Evolutionary conservation across 1,140 invertebrate species (phyloP).

Genomic region (Lasioglossum baleicum): DNA sequence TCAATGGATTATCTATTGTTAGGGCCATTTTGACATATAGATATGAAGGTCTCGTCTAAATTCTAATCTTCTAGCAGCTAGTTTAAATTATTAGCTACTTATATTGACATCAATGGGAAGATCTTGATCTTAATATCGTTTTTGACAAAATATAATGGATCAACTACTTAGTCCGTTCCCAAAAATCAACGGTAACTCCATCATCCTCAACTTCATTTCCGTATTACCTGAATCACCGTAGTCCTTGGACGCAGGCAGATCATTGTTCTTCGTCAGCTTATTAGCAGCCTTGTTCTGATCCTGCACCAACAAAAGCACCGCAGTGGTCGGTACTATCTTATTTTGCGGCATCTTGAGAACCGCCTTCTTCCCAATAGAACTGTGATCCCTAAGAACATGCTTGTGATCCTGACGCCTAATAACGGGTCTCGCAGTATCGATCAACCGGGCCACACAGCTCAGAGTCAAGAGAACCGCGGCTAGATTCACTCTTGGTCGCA

Average conservation of each 20-base stretch:
- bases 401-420: slow-evolving; percentile 14
- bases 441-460: slow-evolving; percentile 49
- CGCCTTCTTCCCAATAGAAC: neutral
- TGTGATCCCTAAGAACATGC: neutral
- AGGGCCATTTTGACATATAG: too few relatives aligned
- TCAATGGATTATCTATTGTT: too few relatives aligned
- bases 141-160: too few relatives aligned
- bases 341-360: slow-evolving; percentile 21
- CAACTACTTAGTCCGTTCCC: too few relatives aligned
- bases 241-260: slow-evolving; percentile 23
- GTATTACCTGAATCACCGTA: slow-evolving; percentile 39
- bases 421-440: slow-evolving; percentile 29
- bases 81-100: too few relatives aligned
- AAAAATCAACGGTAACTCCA: too few relatives aligned
- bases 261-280: neutral
- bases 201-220: too few relatives aligned
- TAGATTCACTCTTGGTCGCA: slow-evolving; percentile 70
- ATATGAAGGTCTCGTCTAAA: too few relatives aligned
- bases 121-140: too few relatives aligned
- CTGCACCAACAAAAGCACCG: neutral
- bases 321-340: slow-evolving; percentile 32
- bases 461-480: slow-evolving; percentile 64
- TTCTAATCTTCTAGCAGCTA: too few relatives aligned
- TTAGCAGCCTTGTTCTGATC: slow-evolving; percentile 9
- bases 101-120: too few relatives aligned